Evolutionary conservation across 2,113 vertebrate species (phyloP).

Genomic region (Pachyramphus minor): DNA sequence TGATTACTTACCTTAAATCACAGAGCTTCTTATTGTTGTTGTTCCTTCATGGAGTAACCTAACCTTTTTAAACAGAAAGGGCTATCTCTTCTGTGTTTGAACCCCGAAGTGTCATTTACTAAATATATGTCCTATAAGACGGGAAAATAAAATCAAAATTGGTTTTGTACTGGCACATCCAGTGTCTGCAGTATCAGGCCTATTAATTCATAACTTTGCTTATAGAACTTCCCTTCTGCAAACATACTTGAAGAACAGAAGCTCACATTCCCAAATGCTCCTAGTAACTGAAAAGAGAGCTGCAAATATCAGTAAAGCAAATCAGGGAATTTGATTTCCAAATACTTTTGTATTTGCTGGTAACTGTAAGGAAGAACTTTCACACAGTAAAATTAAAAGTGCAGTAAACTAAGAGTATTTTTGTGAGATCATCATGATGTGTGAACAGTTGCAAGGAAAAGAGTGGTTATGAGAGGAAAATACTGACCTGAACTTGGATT

Average conservation of each 20-base stretch:
- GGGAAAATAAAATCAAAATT: not conserved
- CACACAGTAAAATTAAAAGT: not conserved
- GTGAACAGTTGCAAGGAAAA: not conserved
- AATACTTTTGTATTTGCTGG: not conserved
- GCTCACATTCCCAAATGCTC: not conserved
- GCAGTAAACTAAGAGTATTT: not conserved
- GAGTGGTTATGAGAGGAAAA: not conserved
- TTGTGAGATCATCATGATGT: not conserved
- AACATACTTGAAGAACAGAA: not conserved
- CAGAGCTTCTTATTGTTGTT: not conserved
- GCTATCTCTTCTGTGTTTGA: not conserved
- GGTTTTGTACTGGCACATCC: not conserved
- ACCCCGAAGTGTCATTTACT: too few relatives aligned
- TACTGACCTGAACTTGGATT: conserved; percentile 99
- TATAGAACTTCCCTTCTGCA: not conserved
- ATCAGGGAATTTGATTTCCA: not conserved
- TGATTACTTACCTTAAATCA: not conserved
- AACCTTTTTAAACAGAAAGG: not conserved
- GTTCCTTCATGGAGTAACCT: not conserved
- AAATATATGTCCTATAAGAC: not conserved
- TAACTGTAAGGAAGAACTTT: not conserved
- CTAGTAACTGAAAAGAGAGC: not conserved
- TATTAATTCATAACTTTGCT: not conserved
- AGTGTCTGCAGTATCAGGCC: not conserved
- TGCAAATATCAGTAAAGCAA: not conserved